These are phyloP conservation scores for Emydura subglobosa DNA, from an alignment of 2,113 vertebrate species.

Conservation along the genomic window DNA sequence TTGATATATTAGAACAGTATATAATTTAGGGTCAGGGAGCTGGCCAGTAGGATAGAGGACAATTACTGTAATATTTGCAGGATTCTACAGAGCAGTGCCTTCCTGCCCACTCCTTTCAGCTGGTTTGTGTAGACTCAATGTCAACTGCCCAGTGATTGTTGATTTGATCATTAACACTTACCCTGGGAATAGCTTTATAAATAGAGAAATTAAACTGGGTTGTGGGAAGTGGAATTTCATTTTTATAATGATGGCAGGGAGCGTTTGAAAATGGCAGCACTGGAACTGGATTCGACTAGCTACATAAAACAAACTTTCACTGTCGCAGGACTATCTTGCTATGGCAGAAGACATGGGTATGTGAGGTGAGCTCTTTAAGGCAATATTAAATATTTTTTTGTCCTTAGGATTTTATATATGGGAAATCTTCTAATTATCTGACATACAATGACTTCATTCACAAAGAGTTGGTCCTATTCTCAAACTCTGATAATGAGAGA, in stretches of 20 bases:
- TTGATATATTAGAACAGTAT: not conserved
- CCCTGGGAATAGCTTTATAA: not conserved
- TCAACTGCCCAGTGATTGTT: not conserved
- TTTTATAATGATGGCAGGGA: not conserved
- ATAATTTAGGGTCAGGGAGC: not conserved
- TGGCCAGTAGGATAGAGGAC: accelerated
- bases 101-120: not conserved
- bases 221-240: not conserved
- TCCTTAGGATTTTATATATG: conserved; percentile 93
- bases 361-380: not conserved
- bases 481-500: conserved; percentile 97
- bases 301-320: not conserved
- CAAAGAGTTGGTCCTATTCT: conserved; percentile 97
- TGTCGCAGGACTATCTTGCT: not conserved
- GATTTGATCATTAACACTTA: not conserved
- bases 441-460: conserved; percentile 97
- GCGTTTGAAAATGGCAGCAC: not conserved
- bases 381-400: conserved; percentile 28
- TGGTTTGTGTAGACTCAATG: not conserved
- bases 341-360: not conserved
- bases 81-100: not conserved
- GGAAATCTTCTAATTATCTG: conserved; percentile 85
- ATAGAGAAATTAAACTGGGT: not conserved
- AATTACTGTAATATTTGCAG: not conserved
- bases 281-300: not conserved